These are phyloP conservation scores for Anagyrus pseudococci DNA, from an alignment of 2,888 invertebrate species.

Conservation along the genomic window DNA sequence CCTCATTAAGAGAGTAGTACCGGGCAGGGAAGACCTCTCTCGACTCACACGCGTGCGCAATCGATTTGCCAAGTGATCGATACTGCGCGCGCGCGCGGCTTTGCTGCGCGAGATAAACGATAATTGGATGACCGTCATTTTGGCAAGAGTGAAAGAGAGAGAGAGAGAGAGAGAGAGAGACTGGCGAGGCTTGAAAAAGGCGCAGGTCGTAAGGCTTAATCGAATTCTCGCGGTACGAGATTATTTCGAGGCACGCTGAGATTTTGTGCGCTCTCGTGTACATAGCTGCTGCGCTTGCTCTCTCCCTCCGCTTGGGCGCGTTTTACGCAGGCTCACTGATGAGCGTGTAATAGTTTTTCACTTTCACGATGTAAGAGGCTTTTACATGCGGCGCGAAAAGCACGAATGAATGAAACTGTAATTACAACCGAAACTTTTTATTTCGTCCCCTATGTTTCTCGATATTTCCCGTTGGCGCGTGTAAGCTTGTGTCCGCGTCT, in stretches of 20 bases:
- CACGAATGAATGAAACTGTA: neutral
- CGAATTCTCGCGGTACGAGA: slow-evolving; percentile 24
- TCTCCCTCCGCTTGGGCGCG: neutral
- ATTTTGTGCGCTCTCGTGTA: too few relatives aligned
- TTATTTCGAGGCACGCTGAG: too few relatives aligned
- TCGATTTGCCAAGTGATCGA: slow-evolving; percentile 33
- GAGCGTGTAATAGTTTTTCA: slow-evolving; percentile 20
- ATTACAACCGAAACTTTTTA: too few relatives aligned
- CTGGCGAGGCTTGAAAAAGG: slow-evolving; percentile 24
- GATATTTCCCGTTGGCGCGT: too few relatives aligned
- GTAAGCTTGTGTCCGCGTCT: too few relatives aligned
- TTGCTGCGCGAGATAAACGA: slow-evolving; percentile 26
- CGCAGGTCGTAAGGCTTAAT: slow-evolving; percentile 35
- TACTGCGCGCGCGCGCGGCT: neutral
- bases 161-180: too few relatives aligned
- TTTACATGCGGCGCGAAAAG: slow-evolving; percentile 17
- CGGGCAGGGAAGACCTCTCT: slow-evolving; percentile 7
- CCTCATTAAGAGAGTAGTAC: slow-evolving; percentile 15
- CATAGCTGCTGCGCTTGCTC: neutral
- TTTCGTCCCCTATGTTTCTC: too few relatives aligned
- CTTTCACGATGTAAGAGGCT: neutral
- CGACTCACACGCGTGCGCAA: slow-evolving; percentile 9
- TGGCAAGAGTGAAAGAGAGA: too few relatives aligned
- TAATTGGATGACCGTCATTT: slow-evolving; percentile 38
- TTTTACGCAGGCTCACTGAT: neutral